These are phyloP conservation scores for Amphiprion clarkii DNA, from an alignment of 2,797 vertebrate species.

Conservation along the genomic window DNA sequence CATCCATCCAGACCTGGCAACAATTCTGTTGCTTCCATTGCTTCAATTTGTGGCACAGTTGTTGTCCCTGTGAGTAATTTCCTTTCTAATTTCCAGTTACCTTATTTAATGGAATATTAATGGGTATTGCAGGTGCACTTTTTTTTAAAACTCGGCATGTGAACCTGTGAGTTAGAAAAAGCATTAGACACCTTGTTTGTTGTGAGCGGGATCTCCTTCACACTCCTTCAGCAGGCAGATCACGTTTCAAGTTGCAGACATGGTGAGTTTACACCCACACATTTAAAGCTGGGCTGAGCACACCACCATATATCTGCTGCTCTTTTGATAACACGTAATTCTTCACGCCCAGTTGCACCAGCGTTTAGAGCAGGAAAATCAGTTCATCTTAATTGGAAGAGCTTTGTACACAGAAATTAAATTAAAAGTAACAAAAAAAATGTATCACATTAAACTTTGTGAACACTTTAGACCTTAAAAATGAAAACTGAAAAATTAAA, in stretches of 20 bases:
- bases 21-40: not conserved
- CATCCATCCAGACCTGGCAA: not conserved
- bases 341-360: not conserved
- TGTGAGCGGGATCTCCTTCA: not conserved
- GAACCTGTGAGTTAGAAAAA: slow-evolving; percentile 7
- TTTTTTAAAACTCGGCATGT: too few relatives aligned
- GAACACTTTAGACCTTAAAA: not conserved
- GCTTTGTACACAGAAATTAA: not conserved
- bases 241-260: slow-evolving; percentile 24
- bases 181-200: slow-evolving; percentile 5
- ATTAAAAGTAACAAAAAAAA: not conserved
- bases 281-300: slow-evolving; percentile 9
- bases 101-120: slow-evolving; percentile 10
- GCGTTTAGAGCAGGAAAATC: not conserved
- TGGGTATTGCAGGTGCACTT: not conserved
- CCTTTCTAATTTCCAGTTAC: not conserved
- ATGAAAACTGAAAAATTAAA: not conserved
- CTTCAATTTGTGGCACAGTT: not conserved
- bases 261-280: slow-evolving; percentile 23
- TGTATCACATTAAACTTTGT: not conserved
- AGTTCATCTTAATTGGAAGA: not conserved
- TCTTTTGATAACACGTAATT: slow-evolving; percentile 2
- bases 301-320: slow-evolving; percentile 10
- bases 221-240: slow-evolving; percentile 24
- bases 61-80: not conserved